These are phyloP conservation scores for Cebidichthys violaceus DNA, from an alignment of 2,113 vertebrate species.

Conservation along the genomic window DNA sequence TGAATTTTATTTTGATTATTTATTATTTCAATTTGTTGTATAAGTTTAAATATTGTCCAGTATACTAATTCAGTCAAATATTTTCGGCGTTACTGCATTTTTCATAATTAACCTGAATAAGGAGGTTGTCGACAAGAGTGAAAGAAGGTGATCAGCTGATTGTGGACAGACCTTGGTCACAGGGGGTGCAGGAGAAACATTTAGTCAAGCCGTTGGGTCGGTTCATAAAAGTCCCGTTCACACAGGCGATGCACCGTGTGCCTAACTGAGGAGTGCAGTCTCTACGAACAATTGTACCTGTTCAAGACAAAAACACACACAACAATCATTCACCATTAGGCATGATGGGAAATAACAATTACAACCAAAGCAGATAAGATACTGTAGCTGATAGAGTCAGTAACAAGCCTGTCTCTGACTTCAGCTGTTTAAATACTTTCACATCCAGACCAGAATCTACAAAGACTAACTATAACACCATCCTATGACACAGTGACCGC, in stretches of 20 bases:
- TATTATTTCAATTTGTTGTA: too few species aligned
- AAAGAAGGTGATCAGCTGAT: background rate
- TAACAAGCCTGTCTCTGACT: background rate
- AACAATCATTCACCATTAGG: background rate
- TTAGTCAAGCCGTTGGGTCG: slow-evolving; percentile 18
- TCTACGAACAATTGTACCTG: slow-evolving; percentile 32
- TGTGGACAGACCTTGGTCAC: background rate
- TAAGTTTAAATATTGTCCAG: too few species aligned
- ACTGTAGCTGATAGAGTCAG: background rate
- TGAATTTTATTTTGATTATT: background rate
- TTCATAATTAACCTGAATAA: background rate
- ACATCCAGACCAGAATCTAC: background rate
- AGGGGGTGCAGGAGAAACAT: slow-evolving; percentile 47
- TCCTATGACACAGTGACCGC: background rate
- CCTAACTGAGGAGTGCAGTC: slow-evolving; percentile 23
- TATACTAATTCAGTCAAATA: too few species aligned
- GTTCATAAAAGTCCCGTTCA: slow-evolving; percentile 39
- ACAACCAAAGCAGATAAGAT: background rate
- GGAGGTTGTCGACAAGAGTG: background rate
- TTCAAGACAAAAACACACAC: background rate
- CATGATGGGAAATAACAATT: background rate
- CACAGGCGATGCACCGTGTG: slow-evolving; percentile 33
- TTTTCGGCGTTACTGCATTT: background rate
- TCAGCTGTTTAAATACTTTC: background rate
- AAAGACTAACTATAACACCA: background rate